phyloP scores from a whole-genome alignment of 92 coral and sea anemone species.

The Phenganax subtilis region DNA sequence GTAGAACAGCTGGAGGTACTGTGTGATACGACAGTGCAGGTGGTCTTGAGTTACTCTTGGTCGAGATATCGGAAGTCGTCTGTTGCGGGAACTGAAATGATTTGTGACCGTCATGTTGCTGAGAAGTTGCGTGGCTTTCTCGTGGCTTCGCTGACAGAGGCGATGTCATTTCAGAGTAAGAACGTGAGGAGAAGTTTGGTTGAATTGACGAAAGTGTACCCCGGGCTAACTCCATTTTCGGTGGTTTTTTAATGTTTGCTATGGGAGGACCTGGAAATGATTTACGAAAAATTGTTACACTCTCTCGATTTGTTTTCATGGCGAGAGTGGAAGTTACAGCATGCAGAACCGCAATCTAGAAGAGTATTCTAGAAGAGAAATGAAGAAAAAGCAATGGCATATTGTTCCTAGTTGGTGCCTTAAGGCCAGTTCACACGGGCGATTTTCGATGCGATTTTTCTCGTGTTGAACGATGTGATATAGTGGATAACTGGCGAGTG shows the following conservation, averaged over 20 bases:
- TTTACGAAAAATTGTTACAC: neutral
- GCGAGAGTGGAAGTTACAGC: too few relatives aligned
- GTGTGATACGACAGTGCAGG: neutral
- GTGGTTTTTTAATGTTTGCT: slow-evolving; percentile 4
- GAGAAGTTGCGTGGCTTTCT: neutral
- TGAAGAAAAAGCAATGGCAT: too few relatives aligned
- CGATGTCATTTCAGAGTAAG: neutral
- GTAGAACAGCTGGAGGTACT: neutral
- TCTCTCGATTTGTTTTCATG: too few relatives aligned
- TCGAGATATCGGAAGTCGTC: neutral
- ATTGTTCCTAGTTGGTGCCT: too few relatives aligned
- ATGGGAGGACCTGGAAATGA: slow-evolving; percentile 16
- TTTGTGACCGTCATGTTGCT: neutral
- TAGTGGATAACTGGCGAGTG: too few relatives aligned
- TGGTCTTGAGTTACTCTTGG: neutral
- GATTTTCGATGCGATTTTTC: too few relatives aligned
- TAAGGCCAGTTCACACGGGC: too few relatives aligned
- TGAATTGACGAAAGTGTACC: neutral
- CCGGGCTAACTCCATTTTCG: neutral
- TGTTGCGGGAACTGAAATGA: slow-evolving; percentile 15
- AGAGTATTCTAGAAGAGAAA: too few relatives aligned
- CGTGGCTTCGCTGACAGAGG: neutral
- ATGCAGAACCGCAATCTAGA: too few relatives aligned
- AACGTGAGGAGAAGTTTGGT: neutral
- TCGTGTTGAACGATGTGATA: too few relatives aligned